phyloP scores from a whole-genome alignment of 2,797 vertebrate species.

The Parauchenoglanis punctatus region DNA sequence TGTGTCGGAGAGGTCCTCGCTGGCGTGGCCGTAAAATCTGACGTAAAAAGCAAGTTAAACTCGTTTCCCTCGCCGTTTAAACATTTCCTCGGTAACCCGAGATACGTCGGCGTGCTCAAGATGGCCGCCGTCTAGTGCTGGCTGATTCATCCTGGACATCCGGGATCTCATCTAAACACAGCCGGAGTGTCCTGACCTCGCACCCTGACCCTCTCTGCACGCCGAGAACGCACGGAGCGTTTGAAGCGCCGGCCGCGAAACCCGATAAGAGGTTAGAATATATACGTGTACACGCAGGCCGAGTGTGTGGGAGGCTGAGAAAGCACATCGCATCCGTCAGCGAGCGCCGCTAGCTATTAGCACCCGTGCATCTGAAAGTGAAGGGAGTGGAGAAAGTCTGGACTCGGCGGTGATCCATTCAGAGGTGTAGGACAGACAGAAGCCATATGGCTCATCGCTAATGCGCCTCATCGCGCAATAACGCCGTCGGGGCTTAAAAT shows the following conservation, averaged over 20 bases:
- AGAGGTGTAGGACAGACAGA: constrained; percentile 59
- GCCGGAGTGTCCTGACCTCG: constrained; percentile 52
- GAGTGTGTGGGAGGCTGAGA: constrained; percentile 47
- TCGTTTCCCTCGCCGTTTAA: background rate
- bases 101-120: background rate
- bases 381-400: constrained; percentile 38
- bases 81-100: background rate
- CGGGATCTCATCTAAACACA: constrained; percentile 57
- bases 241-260: constrained; percentile 52
- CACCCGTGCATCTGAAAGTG: constrained; percentile 41
- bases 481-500: constrained; percentile 49
- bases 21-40: background rate
- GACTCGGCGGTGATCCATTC: constrained; percentile 38
- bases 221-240: constrained; percentile 54
- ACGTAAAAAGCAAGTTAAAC: background rate
- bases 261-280: constrained; percentile 46
- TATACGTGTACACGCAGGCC: background rate
- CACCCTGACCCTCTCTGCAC: constrained; percentile 54
- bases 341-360: constrained; percentile 51
- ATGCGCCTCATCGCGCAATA: constrained; percentile 34
- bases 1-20: background rate
- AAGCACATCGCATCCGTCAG: constrained; percentile 43
- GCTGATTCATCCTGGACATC: constrained; percentile 46
- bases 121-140: constrained; percentile 23
- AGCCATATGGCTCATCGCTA: constrained; percentile 59